Conservation (phyloP, 1,140 invertebrate genomes). For the Anastrepha obliqua region DNA sequence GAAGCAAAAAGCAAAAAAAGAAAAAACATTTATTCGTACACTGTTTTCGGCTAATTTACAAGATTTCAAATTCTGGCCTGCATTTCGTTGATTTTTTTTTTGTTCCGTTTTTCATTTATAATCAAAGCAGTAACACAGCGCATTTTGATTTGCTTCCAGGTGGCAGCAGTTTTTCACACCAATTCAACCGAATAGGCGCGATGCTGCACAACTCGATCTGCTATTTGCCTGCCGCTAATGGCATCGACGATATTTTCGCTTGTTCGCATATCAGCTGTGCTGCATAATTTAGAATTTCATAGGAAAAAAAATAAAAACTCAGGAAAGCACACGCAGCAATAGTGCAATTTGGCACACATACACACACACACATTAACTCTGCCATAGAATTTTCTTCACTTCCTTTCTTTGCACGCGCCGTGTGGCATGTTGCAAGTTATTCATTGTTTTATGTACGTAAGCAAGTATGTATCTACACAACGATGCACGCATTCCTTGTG, state of each 20-base stretch:
- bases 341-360: conserved; percentile 4
- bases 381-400: background rate
- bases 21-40: too few species aligned
- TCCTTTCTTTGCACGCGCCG: background rate
- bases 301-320: background rate
- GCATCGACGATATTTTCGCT: background rate
- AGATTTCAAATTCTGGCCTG: background rate
- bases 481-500: background rate
- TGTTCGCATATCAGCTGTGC: background rate
- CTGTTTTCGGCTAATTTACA: background rate
- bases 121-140: too few species aligned
- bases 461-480: background rate
- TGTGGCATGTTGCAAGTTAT: background rate
- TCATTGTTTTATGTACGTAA: background rate
- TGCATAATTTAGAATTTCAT: conserved; percentile 25
- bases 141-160: background rate
- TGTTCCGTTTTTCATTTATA: too few species aligned
- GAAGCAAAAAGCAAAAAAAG: too few species aligned
- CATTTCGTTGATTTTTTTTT: too few species aligned
- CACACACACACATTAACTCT: conserved; percentile 12
- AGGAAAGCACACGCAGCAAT: background rate
- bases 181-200: background rate
- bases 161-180: conserved; percentile 3
- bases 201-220: too few species aligned
- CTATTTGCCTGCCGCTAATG: too few species aligned